Base-by-base conservation (phyloP, 2,888 invertebrate species). In the Sesia bembeciformis region DNA sequence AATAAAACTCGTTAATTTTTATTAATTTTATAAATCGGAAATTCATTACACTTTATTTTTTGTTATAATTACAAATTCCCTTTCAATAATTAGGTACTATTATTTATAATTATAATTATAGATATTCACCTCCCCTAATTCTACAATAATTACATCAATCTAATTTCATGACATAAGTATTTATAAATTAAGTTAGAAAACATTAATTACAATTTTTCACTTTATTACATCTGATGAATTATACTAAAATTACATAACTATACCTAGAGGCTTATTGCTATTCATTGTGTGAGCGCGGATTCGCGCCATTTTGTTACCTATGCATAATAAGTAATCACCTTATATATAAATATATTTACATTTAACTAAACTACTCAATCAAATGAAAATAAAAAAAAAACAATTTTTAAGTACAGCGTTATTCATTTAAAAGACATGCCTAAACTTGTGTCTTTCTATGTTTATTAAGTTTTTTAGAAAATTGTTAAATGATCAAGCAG, bases 21-120 rank as follows among this genome's bases (percentile, higher is more conserved):
- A 88, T 87, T 87, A 82, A 83, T 85, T 87, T 87, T 87, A 87
- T 87, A 88, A 88, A 88, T 88, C 76, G 86, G 85, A 87, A 88
- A 85, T 84, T 87, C 82, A 86, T 85, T 85, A 87, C 85, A 87
- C 79, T 82, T 77, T 74, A 72, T 74, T 72, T 74, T 78, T 79
- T 78, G 67, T 76, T 81, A 84, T 86, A 85, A 73, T 88, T 88
- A 88, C 88, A 88, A 88, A 88, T 88, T 86, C 88, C 87, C 82
- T 85, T 73, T 78, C 76, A 73, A 76, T 76, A 73, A 53, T 78
- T 83, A 81, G 70, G 39, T 76, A 79, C 70, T 74, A 73, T 75
- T 78, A 82, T 83, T 82, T 84, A 82, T 84, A 81, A 76, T 81
- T 74, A 77, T 75, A 71, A 77, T 76, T 70, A 76, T 79, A 69